Conservation (phyloP, 2,888 invertebrate species). For the Acrocyrtus sp. region DNA sequence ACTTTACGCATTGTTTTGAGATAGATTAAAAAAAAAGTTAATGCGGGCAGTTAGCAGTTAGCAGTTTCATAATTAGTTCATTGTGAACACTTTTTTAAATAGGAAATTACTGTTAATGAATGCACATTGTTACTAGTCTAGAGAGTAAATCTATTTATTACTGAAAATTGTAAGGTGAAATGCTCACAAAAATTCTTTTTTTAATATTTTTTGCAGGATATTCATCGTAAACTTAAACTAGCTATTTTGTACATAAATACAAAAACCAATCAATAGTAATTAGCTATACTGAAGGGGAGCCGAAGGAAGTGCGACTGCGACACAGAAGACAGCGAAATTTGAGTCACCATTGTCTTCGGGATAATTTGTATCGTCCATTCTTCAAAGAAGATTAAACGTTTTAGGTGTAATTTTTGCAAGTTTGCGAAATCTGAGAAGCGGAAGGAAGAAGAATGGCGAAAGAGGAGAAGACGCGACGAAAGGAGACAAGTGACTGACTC, state of each 20-base stretch:
- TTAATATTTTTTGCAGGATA: constrained; percentile 40
- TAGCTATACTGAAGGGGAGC: constrained; percentile 21
- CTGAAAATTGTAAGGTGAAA: too few species aligned
- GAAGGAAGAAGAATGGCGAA: constrained; percentile 20
- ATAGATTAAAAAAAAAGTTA: too few species aligned
- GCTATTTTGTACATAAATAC: constrained; percentile 37
- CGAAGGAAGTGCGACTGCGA: constrained; percentile 10
- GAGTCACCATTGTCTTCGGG: constrained; percentile 36
- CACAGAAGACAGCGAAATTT: too few species aligned
- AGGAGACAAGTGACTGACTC: constrained; percentile 32
- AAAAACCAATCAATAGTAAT: constrained; percentile 32
- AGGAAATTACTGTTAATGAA: neutral
- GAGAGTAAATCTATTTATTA: neutral
- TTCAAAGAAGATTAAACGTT: neutral
- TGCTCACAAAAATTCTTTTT: too few species aligned
- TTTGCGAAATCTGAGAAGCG: neutral
- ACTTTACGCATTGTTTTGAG: too few species aligned
- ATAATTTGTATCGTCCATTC: too few species aligned
- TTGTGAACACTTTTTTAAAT: neutral
- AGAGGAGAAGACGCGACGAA: constrained; percentile 8
- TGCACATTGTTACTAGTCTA: neutral
- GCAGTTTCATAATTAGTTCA: too few species aligned
- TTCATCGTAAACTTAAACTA: constrained; percentile 48
- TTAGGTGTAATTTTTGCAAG: neutral
- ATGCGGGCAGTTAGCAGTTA: too few species aligned